Percentiles rank a stretch among this genome's conserved stretches.
phyloP scores from a whole-genome alignment of 2,888 invertebrate genomes.

The Ecliptopera silaceata region DNA sequence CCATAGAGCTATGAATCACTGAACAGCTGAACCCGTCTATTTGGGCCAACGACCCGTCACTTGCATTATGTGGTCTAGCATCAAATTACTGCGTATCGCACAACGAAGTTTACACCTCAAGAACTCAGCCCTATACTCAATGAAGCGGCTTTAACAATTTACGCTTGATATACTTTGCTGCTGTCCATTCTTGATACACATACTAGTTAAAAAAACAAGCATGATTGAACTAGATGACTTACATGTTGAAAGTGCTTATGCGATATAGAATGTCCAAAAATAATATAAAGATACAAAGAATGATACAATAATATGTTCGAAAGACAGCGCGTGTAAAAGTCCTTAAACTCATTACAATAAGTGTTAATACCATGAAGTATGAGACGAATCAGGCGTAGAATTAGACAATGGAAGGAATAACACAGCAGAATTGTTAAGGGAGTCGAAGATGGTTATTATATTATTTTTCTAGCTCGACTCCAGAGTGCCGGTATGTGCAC shows the following conservation, averaged over 20 bases:
- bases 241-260: too few species aligned
- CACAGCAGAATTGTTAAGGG: too few species aligned
- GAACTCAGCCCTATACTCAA: conserved; percentile 13
- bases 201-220: neutral
- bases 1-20: conserved; percentile 44
- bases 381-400: conserved; percentile 6
- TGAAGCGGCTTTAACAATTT: conserved; percentile 2
- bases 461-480: too few species aligned
- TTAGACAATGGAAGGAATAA: neutral
- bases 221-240: too few species aligned
- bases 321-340: conserved; percentile 10
- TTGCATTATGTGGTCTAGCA: conserved; percentile 58
- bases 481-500: too few species aligned
- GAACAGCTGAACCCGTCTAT: conserved; percentile 48
- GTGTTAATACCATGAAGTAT: neutral
- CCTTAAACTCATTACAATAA: conserved; percentile 11
- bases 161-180: conserved; percentile 1
- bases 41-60: conserved; percentile 64
- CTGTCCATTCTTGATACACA: neutral
- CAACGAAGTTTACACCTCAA: conserved; percentile 41
- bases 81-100: conserved; percentile 46
- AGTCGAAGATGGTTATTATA: too few species aligned
- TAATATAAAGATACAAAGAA: too few species aligned
- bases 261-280: too few species aligned
- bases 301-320: conserved; percentile 13